These are phyloP conservation scores for Raphicerus campestris DNA, from an alignment of 2,113 vertebrate genomes.

Conservation along the genomic window DNA sequence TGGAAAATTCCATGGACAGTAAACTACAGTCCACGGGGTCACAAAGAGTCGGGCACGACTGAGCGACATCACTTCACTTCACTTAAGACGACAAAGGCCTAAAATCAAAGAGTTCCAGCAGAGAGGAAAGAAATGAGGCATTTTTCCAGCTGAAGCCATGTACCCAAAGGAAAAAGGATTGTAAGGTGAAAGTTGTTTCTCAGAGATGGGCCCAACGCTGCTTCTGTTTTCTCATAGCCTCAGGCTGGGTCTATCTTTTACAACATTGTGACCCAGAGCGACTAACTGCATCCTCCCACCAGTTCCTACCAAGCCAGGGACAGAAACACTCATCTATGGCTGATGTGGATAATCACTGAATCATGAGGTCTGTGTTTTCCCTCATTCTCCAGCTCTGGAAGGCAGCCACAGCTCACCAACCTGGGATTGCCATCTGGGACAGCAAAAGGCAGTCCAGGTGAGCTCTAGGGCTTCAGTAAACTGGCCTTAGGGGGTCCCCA, in stretches of 20 bases:
- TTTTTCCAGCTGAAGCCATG: background rate
- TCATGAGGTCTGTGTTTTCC: background rate
- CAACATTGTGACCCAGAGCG: background rate
- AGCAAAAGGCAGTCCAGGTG: background rate
- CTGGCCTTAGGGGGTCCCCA: background rate
- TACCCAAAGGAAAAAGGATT: background rate
- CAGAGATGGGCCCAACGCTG: background rate
- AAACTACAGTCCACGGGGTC: too few relatives aligned
- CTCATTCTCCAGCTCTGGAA: background rate
- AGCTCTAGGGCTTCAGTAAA: background rate
- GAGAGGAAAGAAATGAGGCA: constrained; percentile 37
- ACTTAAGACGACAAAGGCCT: constrained; percentile 32
- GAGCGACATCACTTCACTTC: too few relatives aligned
- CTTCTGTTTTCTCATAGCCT: background rate
- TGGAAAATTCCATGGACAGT: too few relatives aligned
- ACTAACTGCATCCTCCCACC: background rate
- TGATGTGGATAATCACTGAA: background rate
- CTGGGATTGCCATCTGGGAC: background rate
- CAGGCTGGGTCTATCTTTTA: background rate
- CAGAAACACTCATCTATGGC: background rate
- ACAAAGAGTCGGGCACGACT: too few relatives aligned
- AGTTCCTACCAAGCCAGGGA: background rate
- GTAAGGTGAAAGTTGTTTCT: constrained; percentile 28
- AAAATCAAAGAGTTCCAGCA: background rate
- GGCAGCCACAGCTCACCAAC: background rate